Conservation (phyloP, 2,797 vertebrate species). For the Muscicapa striata region DNA sequence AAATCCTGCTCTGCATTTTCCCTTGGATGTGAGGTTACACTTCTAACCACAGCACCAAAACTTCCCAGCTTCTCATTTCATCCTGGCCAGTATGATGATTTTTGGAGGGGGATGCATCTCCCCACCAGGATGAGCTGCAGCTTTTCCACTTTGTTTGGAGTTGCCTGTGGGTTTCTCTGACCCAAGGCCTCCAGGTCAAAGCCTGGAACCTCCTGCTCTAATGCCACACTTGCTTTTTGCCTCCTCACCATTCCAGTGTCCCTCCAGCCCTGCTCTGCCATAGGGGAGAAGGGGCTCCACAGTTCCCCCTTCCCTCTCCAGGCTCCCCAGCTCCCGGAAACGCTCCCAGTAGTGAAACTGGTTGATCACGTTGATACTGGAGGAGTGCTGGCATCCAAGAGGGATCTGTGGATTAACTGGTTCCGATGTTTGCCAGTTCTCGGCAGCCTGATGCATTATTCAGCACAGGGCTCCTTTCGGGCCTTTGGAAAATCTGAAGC, state of each 20-base stretch:
- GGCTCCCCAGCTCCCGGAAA: neutral
- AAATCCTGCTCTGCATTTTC: neutral
- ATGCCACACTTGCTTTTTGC: fast-evolving
- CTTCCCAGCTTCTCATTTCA: neutral
- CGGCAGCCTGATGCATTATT: neutral
- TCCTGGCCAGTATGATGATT: neutral
- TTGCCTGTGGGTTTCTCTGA: neutral
- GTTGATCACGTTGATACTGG: neutral
- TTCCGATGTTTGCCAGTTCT: conserved; percentile 1
- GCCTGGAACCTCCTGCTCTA: neutral
- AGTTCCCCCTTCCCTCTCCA: neutral
- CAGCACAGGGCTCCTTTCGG: neutral
- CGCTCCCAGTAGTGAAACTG: neutral
- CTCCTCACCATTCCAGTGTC: neutral
- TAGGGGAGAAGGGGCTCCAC: neutral
- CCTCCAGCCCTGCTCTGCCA: fast-evolving
- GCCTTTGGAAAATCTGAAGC: neutral
- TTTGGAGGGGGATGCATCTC: neutral
- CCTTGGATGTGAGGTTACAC: neutral
- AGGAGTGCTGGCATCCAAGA: neutral
- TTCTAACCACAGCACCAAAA: neutral
- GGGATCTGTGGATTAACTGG: conserved; percentile 9
- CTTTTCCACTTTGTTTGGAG: neutral
- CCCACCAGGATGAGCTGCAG: neutral
- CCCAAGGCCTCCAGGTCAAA: neutral